Percentiles rank a stretch among this genome's conserved stretches.
phyloP scores from a whole-genome alignment of 2,797 vertebrate genomes.

The Melanotaenia parkinsoni region DNA sequence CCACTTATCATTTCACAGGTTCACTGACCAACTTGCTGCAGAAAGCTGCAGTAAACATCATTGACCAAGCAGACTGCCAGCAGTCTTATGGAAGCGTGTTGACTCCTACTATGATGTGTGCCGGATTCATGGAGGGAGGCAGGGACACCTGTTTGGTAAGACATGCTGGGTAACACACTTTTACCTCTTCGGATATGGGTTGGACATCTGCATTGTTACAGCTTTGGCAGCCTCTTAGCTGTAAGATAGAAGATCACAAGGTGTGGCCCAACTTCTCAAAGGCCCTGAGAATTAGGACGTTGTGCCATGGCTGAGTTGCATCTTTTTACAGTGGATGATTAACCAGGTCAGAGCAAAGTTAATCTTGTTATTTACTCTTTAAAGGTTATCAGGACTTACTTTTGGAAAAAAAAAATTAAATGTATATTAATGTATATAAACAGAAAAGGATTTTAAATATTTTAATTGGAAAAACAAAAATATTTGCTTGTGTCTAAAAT shows the following conservation, averaged over 20 bases:
- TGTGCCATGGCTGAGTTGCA: not conserved
- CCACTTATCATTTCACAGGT: conserved; percentile 55
- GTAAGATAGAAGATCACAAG: not conserved
- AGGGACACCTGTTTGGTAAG: conserved; percentile 94
- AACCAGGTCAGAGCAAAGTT: conserved; percentile 27
- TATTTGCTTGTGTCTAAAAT: conserved; percentile 35
- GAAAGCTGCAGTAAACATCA: conserved; percentile 89
- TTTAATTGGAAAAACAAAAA: not conserved
- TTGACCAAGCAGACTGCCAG: conserved; percentile 88
- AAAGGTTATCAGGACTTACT: not conserved
- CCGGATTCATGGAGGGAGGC: conserved; percentile 88
- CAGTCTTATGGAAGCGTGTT: conserved; percentile 89
- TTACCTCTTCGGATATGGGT: conserved; percentile 8
- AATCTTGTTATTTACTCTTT: conserved; percentile 3
- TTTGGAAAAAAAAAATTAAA: not conserved
- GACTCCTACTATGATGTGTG: conserved; percentile 91
- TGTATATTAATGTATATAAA: not conserved
- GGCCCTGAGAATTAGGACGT: conserved; percentile 12
- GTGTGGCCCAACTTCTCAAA: conserved; percentile 2
- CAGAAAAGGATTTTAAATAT: not conserved
- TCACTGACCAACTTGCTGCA: conserved; percentile 86
- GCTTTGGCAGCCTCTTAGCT: conserved; percentile 7
- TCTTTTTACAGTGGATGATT: conserved; percentile 39
- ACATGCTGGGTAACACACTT: conserved; percentile 16
- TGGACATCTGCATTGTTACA: conserved; percentile 12